Conservation (phyloP, 1,140 invertebrate species). For the Oncopeltus fasciatus region DNA sequence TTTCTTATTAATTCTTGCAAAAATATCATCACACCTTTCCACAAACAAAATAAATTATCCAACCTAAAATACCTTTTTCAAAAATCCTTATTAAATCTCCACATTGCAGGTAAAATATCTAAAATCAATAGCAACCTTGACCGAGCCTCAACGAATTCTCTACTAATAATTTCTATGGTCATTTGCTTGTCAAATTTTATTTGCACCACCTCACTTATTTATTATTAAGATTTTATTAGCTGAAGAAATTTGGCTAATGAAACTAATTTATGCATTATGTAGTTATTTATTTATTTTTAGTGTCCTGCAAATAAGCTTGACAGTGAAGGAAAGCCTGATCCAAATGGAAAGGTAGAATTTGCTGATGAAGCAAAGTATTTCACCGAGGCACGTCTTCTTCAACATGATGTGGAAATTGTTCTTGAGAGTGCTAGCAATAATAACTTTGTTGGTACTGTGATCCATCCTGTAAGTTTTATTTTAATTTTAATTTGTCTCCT, state of each 20-base stretch:
- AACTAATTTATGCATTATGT: not conserved
- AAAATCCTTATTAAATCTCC: too few relatives aligned
- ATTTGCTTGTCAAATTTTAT: not conserved
- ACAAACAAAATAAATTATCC: too few relatives aligned
- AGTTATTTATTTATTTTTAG: constrained; percentile 27
- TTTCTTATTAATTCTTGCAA: too few relatives aligned
- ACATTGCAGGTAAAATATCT: too few relatives aligned
- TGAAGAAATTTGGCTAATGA: too few relatives aligned
- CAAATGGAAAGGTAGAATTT: constrained; percentile 32
- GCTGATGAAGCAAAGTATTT: constrained; percentile 78
- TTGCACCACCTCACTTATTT: too few relatives aligned
- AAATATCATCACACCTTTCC: too few relatives aligned
- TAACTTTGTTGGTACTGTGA: constrained; percentile 85
- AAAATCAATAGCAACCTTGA: too few relatives aligned
- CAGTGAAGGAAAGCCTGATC: constrained; percentile 47
- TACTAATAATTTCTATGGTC: not conserved
- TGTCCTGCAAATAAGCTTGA: constrained; percentile 62
- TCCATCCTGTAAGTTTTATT: constrained; percentile 61
- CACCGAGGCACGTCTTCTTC: constrained; percentile 78
- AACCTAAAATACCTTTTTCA: too few relatives aligned
- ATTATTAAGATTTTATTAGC: too few relatives aligned
- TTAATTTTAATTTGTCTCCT: not conserved
- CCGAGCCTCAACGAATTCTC: too few relatives aligned
- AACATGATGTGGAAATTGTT: constrained; percentile 84
- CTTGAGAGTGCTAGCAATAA: constrained; percentile 78